phyloP scores from a whole-genome alignment of 1,140 invertebrate genomes.

The Drosophila insularis region DNA sequence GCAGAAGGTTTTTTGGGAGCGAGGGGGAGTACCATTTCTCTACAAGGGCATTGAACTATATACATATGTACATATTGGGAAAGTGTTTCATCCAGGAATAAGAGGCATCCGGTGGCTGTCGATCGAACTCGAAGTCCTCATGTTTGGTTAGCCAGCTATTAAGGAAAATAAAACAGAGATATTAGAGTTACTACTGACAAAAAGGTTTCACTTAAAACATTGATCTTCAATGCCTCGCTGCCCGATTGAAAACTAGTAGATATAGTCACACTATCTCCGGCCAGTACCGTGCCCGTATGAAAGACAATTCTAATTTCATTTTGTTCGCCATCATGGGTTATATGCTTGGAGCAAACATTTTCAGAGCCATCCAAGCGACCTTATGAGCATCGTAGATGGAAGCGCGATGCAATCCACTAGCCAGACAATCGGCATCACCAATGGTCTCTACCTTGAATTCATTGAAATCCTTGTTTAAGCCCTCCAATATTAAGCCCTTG shows the following conservation, averaged over 20 bases:
- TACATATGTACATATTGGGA: slow-evolving; percentile 39
- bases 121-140: slow-evolving; percentile 89
- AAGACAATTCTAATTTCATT: slow-evolving; percentile 98
- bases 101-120: slow-evolving; percentile 88
- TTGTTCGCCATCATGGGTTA: slow-evolving; percentile 94
- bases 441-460: slow-evolving; percentile 97
- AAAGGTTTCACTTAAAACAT: slow-evolving; percentile 85
- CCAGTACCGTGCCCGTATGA: slow-evolving; percentile 94
- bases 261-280: slow-evolving; percentile 95
- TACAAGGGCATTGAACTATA: slow-evolving; percentile 72
- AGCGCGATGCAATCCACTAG: slow-evolving; percentile 94
- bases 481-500: slow-evolving; percentile 95
- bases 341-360: slow-evolving; percentile 93
- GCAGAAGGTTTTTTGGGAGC: slow-evolving; percentile 13
- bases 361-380: slow-evolving; percentile 95
- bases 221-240: slow-evolving; percentile 94
- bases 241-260: slow-evolving; percentile 97
- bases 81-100: slow-evolving; percentile 80
- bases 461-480: slow-evolving; percentile 96
- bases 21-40: slow-evolving; percentile 49
- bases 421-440: slow-evolving; percentile 97
- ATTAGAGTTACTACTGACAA: not conserved
- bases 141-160: slow-evolving; percentile 89
- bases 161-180: slow-evolving; percentile 39
- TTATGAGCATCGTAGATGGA: slow-evolving; percentile 91